Evolutionary conservation across 37 sponge, comb jelly and placozoan genomes (phyloP), one percentile per base, ranked within the genome.

Genomic region (Amphimedon queenslandica): DNA sequence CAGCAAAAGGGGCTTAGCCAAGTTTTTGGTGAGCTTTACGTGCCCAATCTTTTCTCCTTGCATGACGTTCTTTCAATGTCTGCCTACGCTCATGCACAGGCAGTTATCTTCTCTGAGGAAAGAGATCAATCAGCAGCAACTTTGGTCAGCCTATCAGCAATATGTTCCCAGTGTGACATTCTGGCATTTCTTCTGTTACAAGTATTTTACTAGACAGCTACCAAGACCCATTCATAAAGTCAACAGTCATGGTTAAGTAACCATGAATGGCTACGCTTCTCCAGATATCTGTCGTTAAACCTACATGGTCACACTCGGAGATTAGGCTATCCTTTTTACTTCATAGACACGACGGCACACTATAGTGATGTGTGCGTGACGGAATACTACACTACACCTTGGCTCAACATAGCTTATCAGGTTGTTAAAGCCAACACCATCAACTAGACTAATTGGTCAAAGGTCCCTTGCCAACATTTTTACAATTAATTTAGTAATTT

Each of bases 271-370:
- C 41, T 40, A 20, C 42, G 40, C 71, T 70, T 27, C 18, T 70
- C 71, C 71, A 70, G 47, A 70, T 40, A 43, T 70, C 71, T 70
- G 71, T 43, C n/a, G 71, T 70, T 2, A 70, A 43, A 41, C 38
- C 71, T 36, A 70, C 47, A 70, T 42, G 23, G 31, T 47, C 13
- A 18, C 8, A 8, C 13, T 13, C 13, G 13, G 53, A 47, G 8
- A 18, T 47, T 18, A 47, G 53, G 13, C 13, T 47, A 8, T 47
- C 53, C 13, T 47, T 47, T 47, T 47, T 8, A 47, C 13, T 8
- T 47, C 13, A 13, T 47, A 47, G 8, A 47, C 13, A 8, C 13
- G 8, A 47, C 53, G 53, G 53, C 53, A 47, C 13, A 47, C 53
- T 47, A 18, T 8, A 13, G 53, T 13, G 13, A 47, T 47, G 8